Base-by-base conservation (phyloP, 2,113 vertebrate species). In the Anolis sagrei region DNA sequence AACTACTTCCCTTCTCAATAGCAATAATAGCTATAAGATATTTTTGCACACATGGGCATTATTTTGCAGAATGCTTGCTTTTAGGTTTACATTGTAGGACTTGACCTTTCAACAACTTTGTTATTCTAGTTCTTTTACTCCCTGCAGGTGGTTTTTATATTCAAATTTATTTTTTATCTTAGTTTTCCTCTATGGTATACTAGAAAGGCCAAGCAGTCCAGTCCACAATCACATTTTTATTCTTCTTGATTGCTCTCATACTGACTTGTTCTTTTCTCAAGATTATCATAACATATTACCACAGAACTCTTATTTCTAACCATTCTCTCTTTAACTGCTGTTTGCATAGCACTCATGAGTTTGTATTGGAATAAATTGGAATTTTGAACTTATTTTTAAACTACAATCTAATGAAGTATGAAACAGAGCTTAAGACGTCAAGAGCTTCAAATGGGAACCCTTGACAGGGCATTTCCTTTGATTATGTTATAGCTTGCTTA, bases 151-250 rank as follows among this genome's bases (percentile, higher is more conserved):
- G 19, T 66, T 19, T 27, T 34, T 86, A 88, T 87, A 23, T 79
- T 51, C 69, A 89, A 78, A 29, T 84, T 75, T 88, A 23, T 83
- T 75, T 69, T 89, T 88, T 21, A 32, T 75, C 54, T 79, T 32
- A 3, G 0, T 74, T 88, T 81, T 83, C 32, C 48, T 90, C 39
- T 51, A 4, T 2, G 29, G 83, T 44, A 73, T 74, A 83, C 61
- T 84, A 25, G 58, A 82, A 23, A 88, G 83, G 89, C 87, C 88
- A 91, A 92, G 58, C 58, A 61, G 73, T 49, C 79, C 44, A 86
- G 86, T 83, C 83, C 79, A 85, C 82, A 89, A 88, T 90, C 86
- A 27, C 85, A 83, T 81, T 90, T 92, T 82, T 83, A 79, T 91
- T 58, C 8, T 83, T 91, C 51, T 78, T 25, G 25, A 10, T 54